These are phyloP conservation scores for Cyclophora albipunctata DNA, from an alignment of 2,888 invertebrate genomes.

Conservation along the genomic window DNA sequence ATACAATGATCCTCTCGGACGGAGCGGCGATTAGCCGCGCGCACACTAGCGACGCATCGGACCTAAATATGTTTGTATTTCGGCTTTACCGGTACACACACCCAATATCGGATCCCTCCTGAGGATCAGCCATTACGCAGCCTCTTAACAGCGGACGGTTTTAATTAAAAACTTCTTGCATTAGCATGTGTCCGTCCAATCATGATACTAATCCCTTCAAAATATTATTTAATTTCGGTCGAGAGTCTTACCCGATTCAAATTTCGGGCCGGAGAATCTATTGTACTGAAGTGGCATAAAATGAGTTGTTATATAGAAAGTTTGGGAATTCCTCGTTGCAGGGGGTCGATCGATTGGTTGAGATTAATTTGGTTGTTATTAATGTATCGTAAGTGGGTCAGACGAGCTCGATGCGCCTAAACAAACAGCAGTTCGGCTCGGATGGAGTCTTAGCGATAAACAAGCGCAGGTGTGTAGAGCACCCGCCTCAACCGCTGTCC, in stretches of 20 bases:
- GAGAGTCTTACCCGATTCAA: constrained; percentile 23
- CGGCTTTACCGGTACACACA: constrained; percentile 59
- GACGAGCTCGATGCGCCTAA: constrained; percentile 42
- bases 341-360: constrained; percentile 21
- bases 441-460: constrained; percentile 54
- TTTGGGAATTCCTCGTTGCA: constrained; percentile 10
- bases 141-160: constrained; percentile 71
- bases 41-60: constrained; percentile 56
- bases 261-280: constrained; percentile 19
- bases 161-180: constrained; percentile 76
- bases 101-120: constrained; percentile 69
- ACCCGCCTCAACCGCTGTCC: constrained; percentile 52
- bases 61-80: constrained; percentile 74
- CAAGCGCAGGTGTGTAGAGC: constrained; percentile 57
- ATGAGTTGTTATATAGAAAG: constrained; percentile 13
- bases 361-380: constrained; percentile 40
- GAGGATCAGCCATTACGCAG: constrained; percentile 71
- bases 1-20: constrained; percentile 41
- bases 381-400: constrained; percentile 54
- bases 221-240: constrained; percentile 63
- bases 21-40: constrained; percentile 62
- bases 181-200: constrained; percentile 67
- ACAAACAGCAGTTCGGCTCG: constrained; percentile 50
- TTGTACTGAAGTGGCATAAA: constrained; percentile 23
- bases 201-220: constrained; percentile 62